Percentiles rank a stretch among this genome's conserved stretches.
phyloP scores from a whole-genome alignment of 2,113 vertebrate species.

The Pica pica region DNA sequence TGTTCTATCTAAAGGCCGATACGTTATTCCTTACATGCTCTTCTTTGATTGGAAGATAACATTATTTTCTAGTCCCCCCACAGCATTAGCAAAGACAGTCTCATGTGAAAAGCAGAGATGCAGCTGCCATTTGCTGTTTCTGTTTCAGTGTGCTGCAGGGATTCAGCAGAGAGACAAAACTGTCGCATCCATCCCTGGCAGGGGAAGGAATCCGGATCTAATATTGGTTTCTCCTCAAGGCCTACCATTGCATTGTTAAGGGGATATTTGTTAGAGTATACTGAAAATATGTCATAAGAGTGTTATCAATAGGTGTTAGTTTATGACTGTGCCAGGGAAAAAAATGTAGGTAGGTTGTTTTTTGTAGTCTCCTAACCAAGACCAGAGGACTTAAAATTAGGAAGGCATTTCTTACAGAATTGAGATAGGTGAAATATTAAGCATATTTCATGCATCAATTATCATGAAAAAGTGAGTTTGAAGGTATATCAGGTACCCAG shows the following conservation, averaged over 20 bases:
- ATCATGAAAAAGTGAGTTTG: background rate
- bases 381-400: background rate
- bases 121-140: background rate
- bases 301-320: background rate
- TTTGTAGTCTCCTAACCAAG: background rate
- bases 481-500: background rate
- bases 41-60: background rate
- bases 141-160: background rate
- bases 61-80: background rate
- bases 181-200: background rate
- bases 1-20: background rate
- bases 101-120: background rate
- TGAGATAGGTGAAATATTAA: background rate
- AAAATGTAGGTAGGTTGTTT: fast-evolving
- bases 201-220: background rate
- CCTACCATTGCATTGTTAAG: background rate
- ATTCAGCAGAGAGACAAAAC: background rate
- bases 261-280: background rate
- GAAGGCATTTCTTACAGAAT: background rate
- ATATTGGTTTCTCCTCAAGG: background rate
- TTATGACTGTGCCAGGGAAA: background rate
- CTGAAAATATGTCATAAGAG: background rate
- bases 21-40: background rate
- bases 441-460: background rate
- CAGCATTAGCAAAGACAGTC: background rate